These are phyloP conservation scores for Ictalurus furcatus DNA, from an alignment of 2,113 vertebrate species.

Conservation along the genomic window DNA sequence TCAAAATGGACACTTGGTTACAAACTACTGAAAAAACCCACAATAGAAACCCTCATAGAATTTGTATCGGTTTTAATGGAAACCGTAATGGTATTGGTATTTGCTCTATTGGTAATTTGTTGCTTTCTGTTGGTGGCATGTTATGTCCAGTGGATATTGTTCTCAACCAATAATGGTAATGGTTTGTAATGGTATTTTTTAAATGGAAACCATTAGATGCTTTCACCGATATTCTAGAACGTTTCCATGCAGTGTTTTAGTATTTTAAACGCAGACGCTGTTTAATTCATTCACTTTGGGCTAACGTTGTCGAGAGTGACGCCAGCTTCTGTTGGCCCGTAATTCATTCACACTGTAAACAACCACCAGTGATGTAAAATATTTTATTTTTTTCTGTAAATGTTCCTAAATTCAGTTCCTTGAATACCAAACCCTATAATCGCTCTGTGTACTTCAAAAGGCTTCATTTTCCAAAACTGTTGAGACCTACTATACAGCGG, in stretches of 20 bases:
- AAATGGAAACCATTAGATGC: too few species aligned
- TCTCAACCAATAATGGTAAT: too few species aligned
- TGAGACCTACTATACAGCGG: conserved; percentile 97
- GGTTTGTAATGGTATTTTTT: too few species aligned
- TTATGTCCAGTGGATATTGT: too few species aligned
- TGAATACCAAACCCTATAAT: conserved; percentile 98
- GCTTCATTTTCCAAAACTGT: conserved; percentile 81
- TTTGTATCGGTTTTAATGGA: too few species aligned
- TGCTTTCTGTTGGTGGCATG: too few species aligned
- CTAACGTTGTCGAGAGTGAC: background rate
- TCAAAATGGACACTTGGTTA: too few species aligned
- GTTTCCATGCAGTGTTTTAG: background rate
- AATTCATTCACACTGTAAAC: background rate
- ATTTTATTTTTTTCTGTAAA: conserved; percentile 99
- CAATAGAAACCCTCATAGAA: too few species aligned
- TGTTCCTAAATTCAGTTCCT: conserved; percentile 99
- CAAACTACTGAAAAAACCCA: too few species aligned
- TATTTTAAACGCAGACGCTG: background rate
- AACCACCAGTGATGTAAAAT: conserved; percentile 92
- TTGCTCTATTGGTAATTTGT: too few species aligned
- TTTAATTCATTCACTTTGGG: background rate
- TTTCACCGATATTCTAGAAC: too few species aligned
- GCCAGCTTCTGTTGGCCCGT: background rate
- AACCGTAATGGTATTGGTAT: too few species aligned
- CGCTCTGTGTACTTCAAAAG: conserved; percentile 99